Percentiles rank a stretch among this genome's conserved stretches.
Conservation (phyloP, 2,888 invertebrate genomes). For the Meta bourneti region DNA sequence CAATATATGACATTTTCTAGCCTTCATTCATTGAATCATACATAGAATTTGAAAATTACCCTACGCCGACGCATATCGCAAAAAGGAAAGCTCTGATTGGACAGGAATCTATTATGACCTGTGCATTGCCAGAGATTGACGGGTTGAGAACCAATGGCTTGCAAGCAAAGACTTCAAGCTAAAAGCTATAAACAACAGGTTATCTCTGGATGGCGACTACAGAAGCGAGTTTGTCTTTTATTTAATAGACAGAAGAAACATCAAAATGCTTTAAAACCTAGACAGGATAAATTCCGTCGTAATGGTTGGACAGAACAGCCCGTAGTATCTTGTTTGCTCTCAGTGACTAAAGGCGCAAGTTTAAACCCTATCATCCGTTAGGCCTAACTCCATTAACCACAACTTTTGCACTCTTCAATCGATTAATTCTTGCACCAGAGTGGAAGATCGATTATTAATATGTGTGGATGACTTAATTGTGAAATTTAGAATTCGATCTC, state of each 20-base stretch:
- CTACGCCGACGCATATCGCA: constrained; percentile 72
- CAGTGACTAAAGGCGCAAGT: constrained; percentile 65
- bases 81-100: constrained; percentile 61
- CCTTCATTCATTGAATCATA: constrained; percentile 74
- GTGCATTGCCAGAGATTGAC: constrained; percentile 70
- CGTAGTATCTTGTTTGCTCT: constrained; percentile 72
- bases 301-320: constrained; percentile 69
- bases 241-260: constrained; percentile 76
- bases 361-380: constrained; percentile 68
- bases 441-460: constrained; percentile 36
- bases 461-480: constrained; percentile 28
- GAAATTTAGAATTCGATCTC: background rate
- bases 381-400: constrained; percentile 50
- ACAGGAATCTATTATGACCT: constrained; percentile 73
- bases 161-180: constrained; percentile 65
- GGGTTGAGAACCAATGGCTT: constrained; percentile 73
- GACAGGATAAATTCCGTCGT: constrained; percentile 74
- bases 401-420: background rate
- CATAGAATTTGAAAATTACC: constrained; percentile 71
- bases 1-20: constrained; percentile 44
- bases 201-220: constrained; percentile 75
- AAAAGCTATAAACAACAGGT: constrained; percentile 76
- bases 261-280: constrained; percentile 77
- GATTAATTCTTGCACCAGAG: constrained; percentile 18
- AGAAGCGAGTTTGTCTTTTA: constrained; percentile 74